Evolutionary conservation across 1,140 invertebrate genomes (phyloP).

Genomic region (Lasaia peninsularis): DNA sequence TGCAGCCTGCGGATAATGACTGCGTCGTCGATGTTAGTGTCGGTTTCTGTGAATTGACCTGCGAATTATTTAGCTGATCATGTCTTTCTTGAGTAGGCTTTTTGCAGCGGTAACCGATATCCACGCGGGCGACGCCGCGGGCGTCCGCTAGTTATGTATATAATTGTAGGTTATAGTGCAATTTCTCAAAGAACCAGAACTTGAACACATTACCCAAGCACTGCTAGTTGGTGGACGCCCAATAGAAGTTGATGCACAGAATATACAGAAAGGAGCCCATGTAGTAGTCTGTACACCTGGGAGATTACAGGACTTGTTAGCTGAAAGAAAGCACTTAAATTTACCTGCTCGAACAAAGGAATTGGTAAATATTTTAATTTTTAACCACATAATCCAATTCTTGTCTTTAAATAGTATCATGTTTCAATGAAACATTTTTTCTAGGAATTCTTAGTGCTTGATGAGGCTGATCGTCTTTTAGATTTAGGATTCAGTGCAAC

Average conservation of each 20-base stretch:
- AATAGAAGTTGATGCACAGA: conserved; percentile 85
- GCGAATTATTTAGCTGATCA: too few relatives aligned
- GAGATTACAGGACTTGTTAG: conserved; percentile 91
- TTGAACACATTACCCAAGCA: conserved; percentile 45
- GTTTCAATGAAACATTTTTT: conserved; percentile 11
- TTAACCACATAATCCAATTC: neutral
- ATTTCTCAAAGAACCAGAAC: conserved; percentile 55
- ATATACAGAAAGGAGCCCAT: conserved; percentile 83
- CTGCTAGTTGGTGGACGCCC: conserved; percentile 91
- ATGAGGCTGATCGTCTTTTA: conserved; percentile 97
- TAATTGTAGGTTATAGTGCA: conserved; percentile 53
- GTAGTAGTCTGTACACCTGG: conserved; percentile 96
- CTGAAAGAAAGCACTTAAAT: conserved; percentile 58
- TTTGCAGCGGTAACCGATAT: too few relatives aligned
- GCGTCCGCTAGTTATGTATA: too few relatives aligned
- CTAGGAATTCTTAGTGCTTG: conserved; percentile 94
- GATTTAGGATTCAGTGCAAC: conserved; percentile 94
- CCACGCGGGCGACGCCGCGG: too few relatives aligned
- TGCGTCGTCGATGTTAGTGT: too few relatives aligned
- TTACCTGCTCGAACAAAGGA: conserved; percentile 51
- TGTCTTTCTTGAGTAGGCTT: too few relatives aligned
- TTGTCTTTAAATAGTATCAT: neutral
- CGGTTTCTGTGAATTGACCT: too few relatives aligned
- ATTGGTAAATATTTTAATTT: conserved; percentile 34
- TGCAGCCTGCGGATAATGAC: too few relatives aligned